Base-by-base conservation (phyloP, 2,888 invertebrate species). In the Rhagonycha lutea region DNA sequence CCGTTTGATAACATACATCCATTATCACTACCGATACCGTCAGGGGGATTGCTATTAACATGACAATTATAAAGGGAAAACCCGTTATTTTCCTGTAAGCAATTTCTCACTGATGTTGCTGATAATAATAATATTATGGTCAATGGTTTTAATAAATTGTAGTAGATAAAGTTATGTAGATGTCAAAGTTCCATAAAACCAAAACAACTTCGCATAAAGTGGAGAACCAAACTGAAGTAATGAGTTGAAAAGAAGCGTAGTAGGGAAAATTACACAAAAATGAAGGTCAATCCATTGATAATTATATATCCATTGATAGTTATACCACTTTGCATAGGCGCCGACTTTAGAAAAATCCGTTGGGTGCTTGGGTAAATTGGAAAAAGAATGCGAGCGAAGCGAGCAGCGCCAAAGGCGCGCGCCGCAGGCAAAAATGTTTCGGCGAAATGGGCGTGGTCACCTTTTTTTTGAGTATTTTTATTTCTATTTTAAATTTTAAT, bases 111-210 rank as follows among this genome's bases (percentile, higher is more conserved):
- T 68, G 23, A 81, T 78, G 9, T 73, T 61, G 14, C 74, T 80
- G 12, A 80, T 47, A 14, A 76, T 75, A 26, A 18, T 18, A n/a
- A n/a, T n/a, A n/a, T n/a, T n/a, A 18, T 65, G 26, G 26, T 80
- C 70, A 47, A 75, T 78, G 4, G 79, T 79, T 69, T 79, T 81
- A 11, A 82, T 77, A 18, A 18, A 18, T 18, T 2, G 82, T 82
- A 1, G 83, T 83, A 1, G 79, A 81, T 18, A 77, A 23, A 70
- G 79, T 78, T 12, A 83, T 75, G 65, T 81, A 83, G 23, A 83
- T 74, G 72, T 83, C 83, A 3, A 79, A 28, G 12, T 60, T 24
- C 73, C 75, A 82, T 18, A 80, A 26, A 8, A 80, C 18, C 0
- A 78, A 78, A 3, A 63, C 14, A 4, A 69, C 0, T 18, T 71